A percentile compares a stretch with the other conserved stretches of the same genome.
phyloP scores from a whole-genome alignment of 2,113 vertebrate species.

The Hemiprocne comata region DNA sequence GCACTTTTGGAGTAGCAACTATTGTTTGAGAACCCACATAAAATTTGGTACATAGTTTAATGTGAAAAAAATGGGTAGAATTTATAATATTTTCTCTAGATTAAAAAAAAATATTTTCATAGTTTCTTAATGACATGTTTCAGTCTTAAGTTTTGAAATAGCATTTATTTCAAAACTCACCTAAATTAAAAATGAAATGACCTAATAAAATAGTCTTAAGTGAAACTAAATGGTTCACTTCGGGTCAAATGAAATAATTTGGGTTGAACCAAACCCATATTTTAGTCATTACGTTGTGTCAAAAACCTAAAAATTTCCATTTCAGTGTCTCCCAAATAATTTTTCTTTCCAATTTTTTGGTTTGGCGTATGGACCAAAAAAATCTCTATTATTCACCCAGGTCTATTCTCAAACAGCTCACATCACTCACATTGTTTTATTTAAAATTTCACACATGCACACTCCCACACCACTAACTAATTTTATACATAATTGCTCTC shows the following conservation, averaged over 20 bases:
- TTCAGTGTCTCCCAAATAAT: neutral
- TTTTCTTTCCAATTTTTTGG: neutral
- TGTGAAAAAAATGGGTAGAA: neutral
- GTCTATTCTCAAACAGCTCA: slow-evolving; percentile 9
- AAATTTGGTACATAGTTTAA: neutral
- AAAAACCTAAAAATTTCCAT: neutral
- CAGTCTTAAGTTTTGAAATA: neutral
- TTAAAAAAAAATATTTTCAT: neutral
- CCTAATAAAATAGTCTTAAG: neutral
- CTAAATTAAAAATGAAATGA: neutral
- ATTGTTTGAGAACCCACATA: neutral
- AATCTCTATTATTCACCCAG: neutral
- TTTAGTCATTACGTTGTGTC: neutral
- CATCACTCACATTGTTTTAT: neutral
- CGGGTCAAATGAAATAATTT: neutral
- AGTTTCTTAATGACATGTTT: neutral
- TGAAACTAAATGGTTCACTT: neutral
- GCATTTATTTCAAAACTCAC: neutral
- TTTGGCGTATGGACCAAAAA: neutral
- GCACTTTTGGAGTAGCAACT: neutral
- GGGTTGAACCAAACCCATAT: neutral
- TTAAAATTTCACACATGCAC: slow-evolving; percentile 24
- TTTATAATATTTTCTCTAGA: neutral
- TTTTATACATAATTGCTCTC: slow-evolving; percentile 26
- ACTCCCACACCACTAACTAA: slow-evolving; percentile 19